phyloP scores from a whole-genome alignment of 2,113 vertebrate species.

The Rhineura floridana region DNA sequence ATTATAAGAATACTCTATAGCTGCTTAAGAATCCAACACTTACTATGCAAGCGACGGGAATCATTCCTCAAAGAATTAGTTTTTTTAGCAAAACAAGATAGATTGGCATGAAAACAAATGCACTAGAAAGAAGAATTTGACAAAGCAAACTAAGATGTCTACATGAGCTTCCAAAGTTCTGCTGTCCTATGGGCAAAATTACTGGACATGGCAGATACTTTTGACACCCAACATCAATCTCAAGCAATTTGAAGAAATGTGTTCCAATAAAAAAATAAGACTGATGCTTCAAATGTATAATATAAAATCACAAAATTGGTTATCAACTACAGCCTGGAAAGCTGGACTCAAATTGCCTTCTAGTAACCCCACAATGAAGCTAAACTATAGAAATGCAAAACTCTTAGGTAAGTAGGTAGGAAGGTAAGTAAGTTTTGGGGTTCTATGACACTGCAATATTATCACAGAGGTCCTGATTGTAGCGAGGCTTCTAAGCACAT shows the following conservation, averaged over 20 bases:
- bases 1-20: neutral
- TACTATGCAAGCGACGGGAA: neutral
- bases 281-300: neutral
- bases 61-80: neutral
- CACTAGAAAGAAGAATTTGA: neutral
- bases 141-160: neutral
- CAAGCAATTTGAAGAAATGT: neutral
- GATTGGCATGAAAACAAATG: neutral
- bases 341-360: neutral
- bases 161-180: neutral
- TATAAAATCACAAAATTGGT: neutral
- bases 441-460: too few species aligned
- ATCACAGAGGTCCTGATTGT: too few species aligned
- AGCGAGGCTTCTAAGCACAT: too few species aligned
- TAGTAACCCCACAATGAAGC: neutral
- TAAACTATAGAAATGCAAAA: neutral
- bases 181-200: neutral
- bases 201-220: neutral
- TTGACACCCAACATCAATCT: neutral
- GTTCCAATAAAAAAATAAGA: neutral
- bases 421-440: neutral
- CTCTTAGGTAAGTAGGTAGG: neutral
- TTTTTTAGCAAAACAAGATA: neutral
- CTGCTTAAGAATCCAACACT: neutral
- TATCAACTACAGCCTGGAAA: neutral